These are phyloP conservation scores for Morinoia aosen DNA, from an alignment of 2,888 invertebrate genomes.

Conservation along the genomic window DNA sequence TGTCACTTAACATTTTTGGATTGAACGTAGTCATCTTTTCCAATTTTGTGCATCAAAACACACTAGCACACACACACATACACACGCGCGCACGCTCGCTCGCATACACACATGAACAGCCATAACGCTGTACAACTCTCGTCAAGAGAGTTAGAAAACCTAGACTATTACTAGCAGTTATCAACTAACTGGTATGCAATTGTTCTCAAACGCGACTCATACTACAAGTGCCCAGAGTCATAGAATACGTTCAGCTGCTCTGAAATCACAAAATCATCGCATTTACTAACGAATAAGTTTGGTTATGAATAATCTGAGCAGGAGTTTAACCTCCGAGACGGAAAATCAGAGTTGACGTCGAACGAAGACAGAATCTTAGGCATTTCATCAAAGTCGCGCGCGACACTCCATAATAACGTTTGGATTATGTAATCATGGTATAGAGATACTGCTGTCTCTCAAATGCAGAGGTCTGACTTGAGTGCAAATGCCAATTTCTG, in stretches of 20 bases:
- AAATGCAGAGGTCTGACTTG: constrained; percentile 12
- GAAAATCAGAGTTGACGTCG: neutral
- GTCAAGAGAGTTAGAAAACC: neutral
- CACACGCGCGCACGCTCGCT: neutral
- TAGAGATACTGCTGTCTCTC: constrained; percentile 21
- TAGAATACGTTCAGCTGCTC: neutral
- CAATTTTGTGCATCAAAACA: neutral
- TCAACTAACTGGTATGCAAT: neutral
- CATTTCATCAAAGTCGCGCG: neutral
- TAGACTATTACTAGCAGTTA: neutral
- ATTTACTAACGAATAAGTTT: neutral
- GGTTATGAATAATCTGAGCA: neutral
- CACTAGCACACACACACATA: neutral
- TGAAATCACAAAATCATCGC: neutral
- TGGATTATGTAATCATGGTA: neutral
- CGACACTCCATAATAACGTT: neutral
- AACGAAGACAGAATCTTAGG: neutral
- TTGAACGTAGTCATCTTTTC: neutral
- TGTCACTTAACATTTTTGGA: neutral
- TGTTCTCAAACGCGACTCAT: neutral
- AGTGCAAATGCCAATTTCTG: constrained; percentile 26
- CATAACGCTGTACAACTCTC: neutral
- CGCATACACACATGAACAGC: no score
- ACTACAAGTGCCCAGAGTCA: neutral
- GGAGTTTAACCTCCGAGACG: neutral